Base-by-base conservation (phyloP, 1,140 invertebrate species). In the Sipha flava region DNA sequence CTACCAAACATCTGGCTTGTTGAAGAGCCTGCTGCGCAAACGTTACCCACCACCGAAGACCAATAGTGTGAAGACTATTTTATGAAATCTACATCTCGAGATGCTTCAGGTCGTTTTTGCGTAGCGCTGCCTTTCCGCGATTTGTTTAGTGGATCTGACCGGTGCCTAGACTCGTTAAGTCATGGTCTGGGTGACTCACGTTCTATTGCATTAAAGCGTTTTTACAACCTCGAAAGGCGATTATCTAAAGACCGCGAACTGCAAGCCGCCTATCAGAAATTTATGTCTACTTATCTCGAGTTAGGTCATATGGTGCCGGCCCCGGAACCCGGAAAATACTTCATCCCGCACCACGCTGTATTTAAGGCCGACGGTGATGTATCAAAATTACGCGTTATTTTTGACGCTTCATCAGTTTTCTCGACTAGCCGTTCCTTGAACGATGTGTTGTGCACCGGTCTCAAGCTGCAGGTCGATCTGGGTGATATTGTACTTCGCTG, bases 331-430 rank as follows among this genome's bases (percentile, higher is more conserved):
- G 37, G 37, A 37, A 9, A 9, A 3, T 37, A 37, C 9, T 37
- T 37, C 9, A 37, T 37, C 9, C 37, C 9, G 3, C 37, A 37
- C 9, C 37, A 37, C 37, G 37, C 37, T 37, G 37, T 9, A 37
- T 9, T 37, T 9, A 37, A 37, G 37, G 37, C 37, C 37, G 52
- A 54, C 10, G 52, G 52, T 26, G 52, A 54, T 14, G 0, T 26
- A 10, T 26, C 21, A 12, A 14, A 54, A 54, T 12, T 84, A 10
- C 73, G 85, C 31, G 82, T 84, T 31, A 84, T 86, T 0, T 86
- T 87, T 73, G 84, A 86, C 79, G 85, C 83, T 12, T 85, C 84
- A 0, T 68, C 79, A 0, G 21, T 10, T 0, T 54, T 21, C 3
- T 54, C 21, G 2, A 3, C 21, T 0, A 21, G 49, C 21, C 18